Percentiles rank a stretch among this genome's conserved stretches.
These are phyloP conservation scores for Channa maculata DNA, from an alignment of 2,113 vertebrate species.

Conservation along the genomic window DNA sequence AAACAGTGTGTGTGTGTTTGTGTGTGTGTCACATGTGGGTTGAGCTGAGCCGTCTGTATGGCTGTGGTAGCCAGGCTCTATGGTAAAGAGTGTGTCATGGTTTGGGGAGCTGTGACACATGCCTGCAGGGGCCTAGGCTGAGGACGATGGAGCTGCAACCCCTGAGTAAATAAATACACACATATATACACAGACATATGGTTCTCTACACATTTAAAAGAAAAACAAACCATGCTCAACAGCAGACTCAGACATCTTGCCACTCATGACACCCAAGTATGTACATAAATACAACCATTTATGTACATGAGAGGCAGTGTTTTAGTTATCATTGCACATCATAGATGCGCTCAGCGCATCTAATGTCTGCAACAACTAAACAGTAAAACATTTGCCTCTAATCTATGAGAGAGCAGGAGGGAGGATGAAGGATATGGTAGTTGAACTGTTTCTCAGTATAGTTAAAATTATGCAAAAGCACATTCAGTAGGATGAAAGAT, in stretches of 20 bases:
- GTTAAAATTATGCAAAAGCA: slow-evolving; percentile 77
- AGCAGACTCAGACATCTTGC: slow-evolving; percentile 17
- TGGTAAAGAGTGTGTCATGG: slow-evolving; percentile 34
- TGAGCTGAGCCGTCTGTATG: slow-evolving; percentile 3
- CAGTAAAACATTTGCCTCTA: slow-evolving; percentile 34
- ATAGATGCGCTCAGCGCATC: slow-evolving; percentile 18
- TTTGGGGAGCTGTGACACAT: slow-evolving; percentile 41
- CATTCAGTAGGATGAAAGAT: slow-evolving; percentile 74
- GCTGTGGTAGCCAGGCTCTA: slow-evolving; percentile 1
- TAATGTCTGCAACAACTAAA: slow-evolving; percentile 39
- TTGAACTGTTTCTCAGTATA: slow-evolving; percentile 70
- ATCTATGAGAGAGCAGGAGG: slow-evolving; percentile 17
- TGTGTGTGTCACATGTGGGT: not conserved
- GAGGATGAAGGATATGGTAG: slow-evolving; percentile 56
- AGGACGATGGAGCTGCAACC: slow-evolving; percentile 36
- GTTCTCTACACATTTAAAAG: not conserved
- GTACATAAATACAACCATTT: slow-evolving; percentile 38
- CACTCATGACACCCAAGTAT: slow-evolving; percentile 35
- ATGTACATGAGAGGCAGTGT: slow-evolving; percentile 24
- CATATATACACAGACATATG: not conserved
- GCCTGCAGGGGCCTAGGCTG: slow-evolving; percentile 34
- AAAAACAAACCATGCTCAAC: slow-evolving; percentile 21
- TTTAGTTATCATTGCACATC: slow-evolving; percentile 32
- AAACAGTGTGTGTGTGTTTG: not conserved
- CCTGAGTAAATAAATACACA: slow-evolving; percentile 2